phyloP scores from a whole-genome alignment of 2,888 invertebrate species.

The Hypselothyrea guttata region DNA sequence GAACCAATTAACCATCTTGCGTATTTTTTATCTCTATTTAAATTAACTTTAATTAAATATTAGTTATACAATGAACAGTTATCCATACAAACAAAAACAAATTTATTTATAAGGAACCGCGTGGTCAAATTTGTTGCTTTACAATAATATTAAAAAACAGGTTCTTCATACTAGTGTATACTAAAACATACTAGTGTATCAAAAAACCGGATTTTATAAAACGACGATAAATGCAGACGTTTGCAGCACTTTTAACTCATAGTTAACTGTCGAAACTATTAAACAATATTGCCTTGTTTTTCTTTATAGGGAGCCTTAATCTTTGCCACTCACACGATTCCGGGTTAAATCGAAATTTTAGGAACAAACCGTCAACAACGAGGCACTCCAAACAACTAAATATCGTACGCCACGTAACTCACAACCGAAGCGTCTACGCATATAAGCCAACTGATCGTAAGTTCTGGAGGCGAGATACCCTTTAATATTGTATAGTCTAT shows the following conservation, averaged over 20 bases:
- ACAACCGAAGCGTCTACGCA: constrained; percentile 17
- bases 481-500: not conserved
- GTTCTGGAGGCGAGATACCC: constrained; percentile 16
- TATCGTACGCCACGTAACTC: constrained; percentile 23
- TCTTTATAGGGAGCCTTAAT: not conserved
- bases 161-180: constrained; percentile 16
- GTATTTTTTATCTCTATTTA: too few species aligned
- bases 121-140: not conserved
- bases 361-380: constrained; percentile 34
- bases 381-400: constrained; percentile 49
- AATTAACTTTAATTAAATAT: too few species aligned
- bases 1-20: too few species aligned
- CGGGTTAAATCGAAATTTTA: not conserved
- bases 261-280: constrained; percentile 7
- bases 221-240: constrained; percentile 8
- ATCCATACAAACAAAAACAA: too few species aligned
- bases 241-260: constrained; percentile 4
- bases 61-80: too few species aligned
- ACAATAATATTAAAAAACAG: constrained; percentile 26
- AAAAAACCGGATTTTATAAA: constrained; percentile 9
- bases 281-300: constrained; percentile 21
- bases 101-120: not conserved
- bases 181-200: not conserved
- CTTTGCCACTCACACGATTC: too few species aligned
- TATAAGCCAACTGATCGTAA: not conserved